Base-by-base conservation (phyloP, 2,797 vertebrate species). In the Rhynchotus rufescens region DNA sequence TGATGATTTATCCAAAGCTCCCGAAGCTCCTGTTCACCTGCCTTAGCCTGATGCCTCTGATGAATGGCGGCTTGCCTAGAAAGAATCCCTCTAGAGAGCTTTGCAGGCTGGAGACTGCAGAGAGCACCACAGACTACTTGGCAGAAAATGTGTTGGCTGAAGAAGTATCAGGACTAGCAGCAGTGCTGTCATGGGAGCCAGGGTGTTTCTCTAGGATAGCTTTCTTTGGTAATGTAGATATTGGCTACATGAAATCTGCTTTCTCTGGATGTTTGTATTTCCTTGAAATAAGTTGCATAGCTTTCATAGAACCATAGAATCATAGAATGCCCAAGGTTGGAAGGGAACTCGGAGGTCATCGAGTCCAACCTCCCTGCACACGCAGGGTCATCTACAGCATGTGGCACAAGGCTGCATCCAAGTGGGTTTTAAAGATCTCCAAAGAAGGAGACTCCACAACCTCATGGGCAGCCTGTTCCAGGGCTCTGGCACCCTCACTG, bases 171-270 rank as follows among this genome's bases (percentile, higher is more conserved):
- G 52, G 28, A 54, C 52, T 28, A n/a, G 52, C 52, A 54, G 52
- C 52, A 54, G 30, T 30, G 28, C 52, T 54, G 30, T 56, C 17
- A 20, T 36, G 74, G 77, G 80, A 93, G 69, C 61, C 69, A 66
- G 38, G 57, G 86, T 28, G n/a, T 44, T 68, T 25, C 73, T 56
- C 51, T 45, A n/a, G 68, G n/a, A 68, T 4, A 88, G 81, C 65
- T 0, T 0, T 40, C 64, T 88, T 26, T 62, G 64, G 44, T 32
- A 52, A 2, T 22, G 57, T 42, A 0, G 0, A 6, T 45, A n/a
- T 6, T 30, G n/a, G 32, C 56, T 57, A 20, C 65, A 22, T 3
- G 5, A 56, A 71, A 47, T 67, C 76, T 84, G 23, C 30, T 19
- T 44, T 42, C 9, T 77, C 73, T 80, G 76, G 28, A 32, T 47